Evolutionary conservation across 1,140 invertebrate genomes (phyloP).

Genomic region (Cheumatopsyche charites): DNA sequence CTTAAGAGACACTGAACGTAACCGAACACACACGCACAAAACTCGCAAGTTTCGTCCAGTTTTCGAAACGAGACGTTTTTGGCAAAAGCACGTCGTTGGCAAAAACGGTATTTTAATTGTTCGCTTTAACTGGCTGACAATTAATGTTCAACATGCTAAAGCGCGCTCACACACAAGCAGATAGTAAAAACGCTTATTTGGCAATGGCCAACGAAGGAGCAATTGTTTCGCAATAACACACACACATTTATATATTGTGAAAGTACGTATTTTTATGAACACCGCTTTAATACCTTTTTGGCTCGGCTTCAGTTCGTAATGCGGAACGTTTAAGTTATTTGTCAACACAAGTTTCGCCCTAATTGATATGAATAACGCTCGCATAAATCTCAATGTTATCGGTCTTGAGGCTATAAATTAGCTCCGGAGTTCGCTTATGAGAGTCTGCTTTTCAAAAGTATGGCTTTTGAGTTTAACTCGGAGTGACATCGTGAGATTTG

Average conservation of each 20-base stretch:
- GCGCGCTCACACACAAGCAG: neutral
- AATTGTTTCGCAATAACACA: conserved; percentile 6
- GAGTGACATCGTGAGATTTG: neutral
- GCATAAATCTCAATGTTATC: conserved; percentile 22
- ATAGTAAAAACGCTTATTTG: conserved; percentile 7
- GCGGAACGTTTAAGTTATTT: conserved; percentile 10
- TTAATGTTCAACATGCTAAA: conserved; percentile 1
- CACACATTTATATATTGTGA: neutral
- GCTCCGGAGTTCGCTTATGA: neutral
- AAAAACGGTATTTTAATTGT: conserved; percentile 13
- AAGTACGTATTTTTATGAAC: neutral
- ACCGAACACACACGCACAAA: too few species aligned
- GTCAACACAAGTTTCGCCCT: conserved; percentile 12
- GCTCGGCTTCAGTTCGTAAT: conserved; percentile 7
- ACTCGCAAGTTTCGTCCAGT: too few species aligned
- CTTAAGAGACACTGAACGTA: too few species aligned
- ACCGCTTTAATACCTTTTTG: conserved; percentile 17
- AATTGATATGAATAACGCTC: conserved; percentile 23
- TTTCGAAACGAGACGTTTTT: conserved; percentile 16
- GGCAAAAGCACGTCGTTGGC: conserved; percentile 4
- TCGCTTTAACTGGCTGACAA: conserved; percentile 4
- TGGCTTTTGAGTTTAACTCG: neutral
- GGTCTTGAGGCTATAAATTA: conserved; percentile 4
- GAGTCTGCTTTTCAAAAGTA: too few species aligned
- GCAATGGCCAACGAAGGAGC: neutral